A percentile compares a stretch with the other conserved stretches of the same genome.
Evolutionary conservation across 1,140 invertebrate genomes (phyloP).

Genomic region (Ceratina calcarata): DNA sequence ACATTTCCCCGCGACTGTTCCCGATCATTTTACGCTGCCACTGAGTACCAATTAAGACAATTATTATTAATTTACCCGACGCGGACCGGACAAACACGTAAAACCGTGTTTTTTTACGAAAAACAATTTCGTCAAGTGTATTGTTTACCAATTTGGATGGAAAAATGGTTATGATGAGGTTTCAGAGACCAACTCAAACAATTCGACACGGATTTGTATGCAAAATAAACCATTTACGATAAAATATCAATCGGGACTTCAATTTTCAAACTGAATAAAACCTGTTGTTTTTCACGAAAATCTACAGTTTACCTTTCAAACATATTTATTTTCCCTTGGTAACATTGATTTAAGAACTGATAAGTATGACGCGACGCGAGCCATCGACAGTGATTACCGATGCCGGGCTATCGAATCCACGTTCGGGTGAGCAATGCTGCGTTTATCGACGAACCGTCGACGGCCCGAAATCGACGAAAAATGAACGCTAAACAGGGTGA

Average conservation of each 20-base stretch:
- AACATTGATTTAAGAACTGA: too few species aligned
- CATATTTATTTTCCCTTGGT: too few species aligned
- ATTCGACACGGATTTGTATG: too few species aligned
- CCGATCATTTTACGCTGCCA: constrained; percentile 11
- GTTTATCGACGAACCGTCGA: constrained; percentile 19
- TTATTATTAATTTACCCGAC: neutral
- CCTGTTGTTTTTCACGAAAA: too few species aligned
- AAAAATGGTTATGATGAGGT: too few species aligned
- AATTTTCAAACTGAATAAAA: too few species aligned
- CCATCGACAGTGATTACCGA: too few species aligned
- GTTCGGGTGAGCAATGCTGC: neutral
- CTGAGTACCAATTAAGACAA: neutral
- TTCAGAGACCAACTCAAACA: too few species aligned
- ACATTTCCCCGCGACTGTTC: constrained; percentile 9
- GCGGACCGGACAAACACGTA: neutral
- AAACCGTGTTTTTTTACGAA: too few species aligned
- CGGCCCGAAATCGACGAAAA: neutral
- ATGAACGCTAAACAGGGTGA: constrained; percentile 9
- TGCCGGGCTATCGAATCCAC: neutral
- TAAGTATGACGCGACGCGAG: too few species aligned
- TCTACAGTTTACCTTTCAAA: too few species aligned
- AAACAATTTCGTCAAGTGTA: neutral
- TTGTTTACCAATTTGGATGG: neutral
- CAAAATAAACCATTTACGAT: too few species aligned
- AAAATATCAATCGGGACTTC: neutral